phyloP scores from a whole-genome alignment of 1,140 invertebrate species.

The Drosophila melanogaster region Release_6_plus_ISO1_MT NT_033777.3:27845001-27845500 shows the following conservation, averaged over 20 bases:
- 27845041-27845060: neutral
- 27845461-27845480: too few relatives aligned
- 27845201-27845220: neutral
- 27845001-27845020: neutral
- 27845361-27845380: conserved; percentile 53
- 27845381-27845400: conserved; percentile 42
- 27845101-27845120: conserved; percentile 13
- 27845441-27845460: too few relatives aligned
- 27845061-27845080: too few relatives aligned
- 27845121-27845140: conserved; percentile 14
- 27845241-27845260: conserved; percentile 19
- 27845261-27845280: too few relatives aligned
- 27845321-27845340: too few relatives aligned
- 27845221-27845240: conserved; percentile 45
- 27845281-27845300: neutral
- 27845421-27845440: too few relatives aligned
- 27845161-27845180: conserved; percentile 28
- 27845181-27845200: conserved; percentile 27
- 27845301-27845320: too few relatives aligned
- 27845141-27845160: conserved; percentile 38
- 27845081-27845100: neutral
- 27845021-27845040: neutral
- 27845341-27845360: conserved; percentile 58
- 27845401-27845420: conserved; percentile 1
- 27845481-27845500: too few relatives aligned